Evolutionary conservation across 2,113 vertebrate species (phyloP).

Genomic region (Noturus placidus): DNA sequence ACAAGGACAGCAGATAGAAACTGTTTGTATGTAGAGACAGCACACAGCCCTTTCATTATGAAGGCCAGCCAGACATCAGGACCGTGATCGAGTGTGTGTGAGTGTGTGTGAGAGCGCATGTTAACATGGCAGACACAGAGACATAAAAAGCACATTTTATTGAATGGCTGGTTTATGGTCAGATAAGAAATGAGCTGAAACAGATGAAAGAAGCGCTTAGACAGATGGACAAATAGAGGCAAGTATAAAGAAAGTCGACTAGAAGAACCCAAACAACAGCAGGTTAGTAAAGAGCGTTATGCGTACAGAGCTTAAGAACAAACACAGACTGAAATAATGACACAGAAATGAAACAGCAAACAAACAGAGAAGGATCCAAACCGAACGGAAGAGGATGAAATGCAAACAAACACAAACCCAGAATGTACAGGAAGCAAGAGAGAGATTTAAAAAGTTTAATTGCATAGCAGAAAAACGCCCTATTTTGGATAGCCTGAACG

Average conservation of each 20-base stretch:
- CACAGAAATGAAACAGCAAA: background rate
- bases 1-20: background rate
- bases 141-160: constrained; percentile 53
- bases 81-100: background rate
- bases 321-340: background rate
- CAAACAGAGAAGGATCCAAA: background rate
- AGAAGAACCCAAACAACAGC: background rate
- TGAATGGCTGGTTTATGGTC: constrained; percentile 32
- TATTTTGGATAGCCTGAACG: background rate
- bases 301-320: constrained; percentile 18
- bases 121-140: constrained; percentile 30
- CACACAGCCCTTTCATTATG: background rate
- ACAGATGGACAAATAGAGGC: constrained; percentile 36
- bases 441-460: background rate
- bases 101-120: background rate
- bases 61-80: background rate
- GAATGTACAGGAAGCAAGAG: background rate
- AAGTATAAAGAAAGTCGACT: background rate
- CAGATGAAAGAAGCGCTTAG: constrained; percentile 21
- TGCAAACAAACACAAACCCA: background rate
- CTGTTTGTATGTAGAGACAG: background rate
- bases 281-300: constrained; percentile 15
- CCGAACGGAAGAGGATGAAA: background rate
- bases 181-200: background rate
- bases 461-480: background rate